A percentile compares a stretch with the other conserved stretches of the same genome.
Conservation (phyloP, 2,113 vertebrate genomes). For the Phyllostomus hastatus region DNA sequence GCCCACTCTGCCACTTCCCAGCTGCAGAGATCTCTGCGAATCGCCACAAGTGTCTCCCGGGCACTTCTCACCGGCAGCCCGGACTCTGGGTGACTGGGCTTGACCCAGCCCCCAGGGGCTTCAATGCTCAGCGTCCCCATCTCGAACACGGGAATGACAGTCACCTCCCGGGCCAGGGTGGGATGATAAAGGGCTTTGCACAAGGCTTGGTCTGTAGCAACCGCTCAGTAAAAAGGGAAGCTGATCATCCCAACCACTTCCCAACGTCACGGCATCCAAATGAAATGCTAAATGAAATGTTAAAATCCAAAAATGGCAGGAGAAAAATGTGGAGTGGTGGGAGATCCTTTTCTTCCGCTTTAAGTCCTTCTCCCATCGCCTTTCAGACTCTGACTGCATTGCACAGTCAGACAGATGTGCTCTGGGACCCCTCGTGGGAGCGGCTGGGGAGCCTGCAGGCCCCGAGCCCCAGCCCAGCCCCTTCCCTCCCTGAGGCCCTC, state of each 20-base stretch:
- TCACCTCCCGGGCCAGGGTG: not conserved
- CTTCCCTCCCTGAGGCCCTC: not conserved
- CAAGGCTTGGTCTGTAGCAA: not conserved
- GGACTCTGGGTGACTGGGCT: not conserved
- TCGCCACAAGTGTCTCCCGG: not conserved
- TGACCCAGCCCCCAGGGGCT: not conserved
- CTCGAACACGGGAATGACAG: not conserved
- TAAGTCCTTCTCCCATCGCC: not conserved
- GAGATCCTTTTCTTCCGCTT: not conserved
- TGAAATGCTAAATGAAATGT: not conserved
- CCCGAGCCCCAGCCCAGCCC: not conserved
- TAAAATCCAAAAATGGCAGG: not conserved
- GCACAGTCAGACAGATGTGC: not conserved
- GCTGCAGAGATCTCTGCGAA: not conserved
- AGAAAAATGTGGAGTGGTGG: not conserved
- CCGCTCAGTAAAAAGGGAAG: not conserved
- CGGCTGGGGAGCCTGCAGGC: rapidly evolving
- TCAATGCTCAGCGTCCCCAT: not conserved
- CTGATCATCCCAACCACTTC: not conserved
- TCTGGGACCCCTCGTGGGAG: not conserved
- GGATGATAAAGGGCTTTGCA: not conserved
- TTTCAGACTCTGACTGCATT: not conserved
- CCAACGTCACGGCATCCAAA: rapidly evolving
- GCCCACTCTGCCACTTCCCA: not conserved
- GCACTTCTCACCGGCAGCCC: not conserved